Evolutionary conservation across 2,888 invertebrate genomes (phyloP).

Genomic region (Diaprepes abbreviatus): DNA sequence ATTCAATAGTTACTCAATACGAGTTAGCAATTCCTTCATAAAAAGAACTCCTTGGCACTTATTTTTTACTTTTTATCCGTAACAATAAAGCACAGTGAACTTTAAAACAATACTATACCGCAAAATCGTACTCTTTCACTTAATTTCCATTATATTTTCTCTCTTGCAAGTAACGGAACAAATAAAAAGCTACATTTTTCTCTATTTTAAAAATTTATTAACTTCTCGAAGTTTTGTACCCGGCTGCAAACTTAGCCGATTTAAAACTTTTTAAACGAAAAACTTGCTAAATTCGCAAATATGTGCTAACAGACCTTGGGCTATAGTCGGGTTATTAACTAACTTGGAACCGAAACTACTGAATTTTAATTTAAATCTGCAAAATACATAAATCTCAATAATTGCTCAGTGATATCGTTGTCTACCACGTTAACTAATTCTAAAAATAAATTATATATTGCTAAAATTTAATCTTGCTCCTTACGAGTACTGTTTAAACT

Average conservation of each 20-base stretch:
- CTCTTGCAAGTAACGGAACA: conserved; percentile 13
- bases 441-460: no score
- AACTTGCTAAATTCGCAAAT: conserved; percentile 42
- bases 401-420: no score
- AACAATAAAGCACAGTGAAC: background rate
- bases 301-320: conserved; percentile 38
- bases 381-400: no score
- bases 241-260: conserved; percentile 39
- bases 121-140: background rate
- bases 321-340: conserved; percentile 33
- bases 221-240: conserved; percentile 27
- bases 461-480: no score
- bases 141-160: conserved; percentile 3
- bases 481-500: no score
- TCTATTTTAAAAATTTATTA: conserved; percentile 44
- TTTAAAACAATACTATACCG: background rate
- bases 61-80: no score
- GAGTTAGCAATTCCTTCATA: no score
- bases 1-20: no score
- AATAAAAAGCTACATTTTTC: conserved; percentile 25
- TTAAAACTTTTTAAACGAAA: conserved; percentile 37
- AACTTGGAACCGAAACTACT: conserved; percentile 9
- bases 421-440: no score
- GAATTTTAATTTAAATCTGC: conserved; percentile 22
- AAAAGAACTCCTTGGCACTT: no score